A percentile compares a stretch with the other conserved stretches of the same genome.
These are phyloP conservation scores for Rhopilema esculentum DNA, from an alignment of 30 jellyfish, hydroid and myxozoan species.

Conservation along the genomic window DNA sequence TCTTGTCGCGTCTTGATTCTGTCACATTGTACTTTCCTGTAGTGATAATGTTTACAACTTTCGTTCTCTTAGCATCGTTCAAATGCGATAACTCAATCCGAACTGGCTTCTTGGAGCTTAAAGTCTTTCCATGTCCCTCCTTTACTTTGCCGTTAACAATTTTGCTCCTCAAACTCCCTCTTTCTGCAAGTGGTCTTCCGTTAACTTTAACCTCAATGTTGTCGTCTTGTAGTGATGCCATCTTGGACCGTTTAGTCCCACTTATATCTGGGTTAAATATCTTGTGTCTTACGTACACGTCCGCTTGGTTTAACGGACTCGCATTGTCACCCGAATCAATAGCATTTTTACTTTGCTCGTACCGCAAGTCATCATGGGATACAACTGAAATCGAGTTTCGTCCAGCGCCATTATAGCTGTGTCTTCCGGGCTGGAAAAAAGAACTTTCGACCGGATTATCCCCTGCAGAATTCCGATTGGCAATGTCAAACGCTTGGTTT, in stretches of 20 bases:
- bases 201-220: constrained; percentile 78
- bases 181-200: constrained; percentile 77
- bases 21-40: constrained; percentile 78
- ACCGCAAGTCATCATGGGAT: constrained; percentile 86
- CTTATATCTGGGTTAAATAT: constrained; percentile 68
- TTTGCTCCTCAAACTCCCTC: constrained; percentile 62
- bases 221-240: constrained; percentile 68
- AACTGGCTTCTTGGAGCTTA: constrained; percentile 84
- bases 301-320: constrained; percentile 67
- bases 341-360: constrained; percentile 83
- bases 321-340: constrained; percentile 87
- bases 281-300: constrained; percentile 73
- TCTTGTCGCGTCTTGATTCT: constrained; percentile 70
- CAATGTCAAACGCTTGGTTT: constrained; percentile 45
- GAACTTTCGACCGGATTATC: constrained; percentile 67
- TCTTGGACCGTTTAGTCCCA: constrained; percentile 53
- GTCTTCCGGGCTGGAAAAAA: constrained; percentile 13
- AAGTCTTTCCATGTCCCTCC: constrained; percentile 76
- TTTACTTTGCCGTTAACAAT: constrained; percentile 72
- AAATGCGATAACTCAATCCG: constrained; percentile 85
- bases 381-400: constrained; percentile 77
- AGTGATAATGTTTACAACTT: constrained; percentile 89
- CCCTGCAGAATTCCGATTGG: constrained; percentile 39
- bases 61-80: constrained; percentile 74
- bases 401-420: constrained; percentile 28